Evolutionary conservation across 1,140 invertebrate species (phyloP), one percentile per base, ranked within the genome.

Genomic region (Pseudomyrmex gracilis): DNA sequence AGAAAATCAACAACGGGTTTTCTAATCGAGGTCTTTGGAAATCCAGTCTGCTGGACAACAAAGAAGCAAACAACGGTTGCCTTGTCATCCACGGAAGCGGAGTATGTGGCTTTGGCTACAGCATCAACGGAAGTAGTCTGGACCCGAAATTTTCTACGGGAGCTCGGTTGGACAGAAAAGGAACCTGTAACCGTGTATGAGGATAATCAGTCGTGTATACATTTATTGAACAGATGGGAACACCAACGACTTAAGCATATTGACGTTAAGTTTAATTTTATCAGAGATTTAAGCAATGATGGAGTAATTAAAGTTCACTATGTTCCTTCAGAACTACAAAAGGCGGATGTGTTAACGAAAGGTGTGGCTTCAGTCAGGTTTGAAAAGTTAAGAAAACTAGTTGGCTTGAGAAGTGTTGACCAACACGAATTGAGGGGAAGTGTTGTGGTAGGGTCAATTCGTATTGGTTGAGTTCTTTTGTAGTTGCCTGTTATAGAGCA

Each of bases 161-260:
- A 67, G 1, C 22, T 67, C 0, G 64, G 45, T 0, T 51, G 3
- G 10, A 22, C n/a, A 1, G 1, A 17, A 9, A 2, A 1, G n/a
- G 34, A 51, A 22, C 43, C 64, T 12, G 4, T 67, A 1, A 17
- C 12, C 1, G 2, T 67, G 0, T 67, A 49, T 7, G 17, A 67
- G 1, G 45, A 67, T 12, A 67, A 67, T 3, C 63, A 64, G 13
- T 45, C 63, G 2, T 64, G 43, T 4, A 64, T 64, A 64, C 63
- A 45, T 2, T 1, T 45, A 0, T 17, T 64, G 1, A 45, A 8
- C 9, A 64, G 45, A 4, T 67, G 64, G 43, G 15, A 66, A 66
- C 63, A 66, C 5, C 5, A 17, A 10, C 15, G 43, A 2, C 9
- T 47, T 1, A 67, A 67, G 8, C 64, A 67, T 22, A 22, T 67